A percentile compares a stretch with the other conserved stretches of the same genome.
phyloP scores from a whole-genome alignment of 1,140 invertebrate genomes.

The Diachasma alloeum region DNA sequence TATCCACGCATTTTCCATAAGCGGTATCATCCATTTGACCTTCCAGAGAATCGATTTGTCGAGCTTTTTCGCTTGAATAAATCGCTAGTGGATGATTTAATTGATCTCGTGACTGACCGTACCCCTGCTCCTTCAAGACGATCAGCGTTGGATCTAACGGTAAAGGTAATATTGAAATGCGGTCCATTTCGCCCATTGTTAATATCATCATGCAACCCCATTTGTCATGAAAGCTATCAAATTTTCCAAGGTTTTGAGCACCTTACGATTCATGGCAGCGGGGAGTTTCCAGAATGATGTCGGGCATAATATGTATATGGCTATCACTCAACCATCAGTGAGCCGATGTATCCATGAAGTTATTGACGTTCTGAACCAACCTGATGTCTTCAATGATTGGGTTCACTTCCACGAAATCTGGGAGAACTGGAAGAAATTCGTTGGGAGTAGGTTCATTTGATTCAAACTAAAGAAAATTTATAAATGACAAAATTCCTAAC shows the following conservation, averaged over 20 bases:
- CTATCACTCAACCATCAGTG: conserved; percentile 30
- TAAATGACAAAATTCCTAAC: background rate
- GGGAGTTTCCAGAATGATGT: conserved; percentile 30
- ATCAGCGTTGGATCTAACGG: too few species aligned
- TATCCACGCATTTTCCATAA: too few species aligned
- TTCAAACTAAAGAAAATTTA: background rate
- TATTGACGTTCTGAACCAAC: conserved; percentile 13
- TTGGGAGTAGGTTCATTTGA: conserved; percentile 15
- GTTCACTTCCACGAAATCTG: conserved; percentile 25
- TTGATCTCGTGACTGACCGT: background rate
- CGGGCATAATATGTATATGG: conserved; percentile 19
- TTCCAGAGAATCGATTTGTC: too few species aligned
- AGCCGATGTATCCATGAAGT: conserved; percentile 23
- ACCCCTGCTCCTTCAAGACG: too few species aligned
- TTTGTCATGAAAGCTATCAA: too few species aligned
- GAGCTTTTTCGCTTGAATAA: too few species aligned
- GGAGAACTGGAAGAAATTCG: conserved; percentile 12
- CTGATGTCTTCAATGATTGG: conserved; percentile 18
- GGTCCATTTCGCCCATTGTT: too few species aligned
- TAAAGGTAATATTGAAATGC: background rate
- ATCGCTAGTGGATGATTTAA: too few species aligned
- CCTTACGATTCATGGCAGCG: conserved; percentile 24
- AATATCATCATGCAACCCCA: too few species aligned
- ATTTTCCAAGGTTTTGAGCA: conserved; percentile 26
- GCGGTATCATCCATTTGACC: too few species aligned